Evolutionary conservation across 2,797 vertebrate genomes (phyloP).

Genomic region (Vipera ursinii): DNA sequence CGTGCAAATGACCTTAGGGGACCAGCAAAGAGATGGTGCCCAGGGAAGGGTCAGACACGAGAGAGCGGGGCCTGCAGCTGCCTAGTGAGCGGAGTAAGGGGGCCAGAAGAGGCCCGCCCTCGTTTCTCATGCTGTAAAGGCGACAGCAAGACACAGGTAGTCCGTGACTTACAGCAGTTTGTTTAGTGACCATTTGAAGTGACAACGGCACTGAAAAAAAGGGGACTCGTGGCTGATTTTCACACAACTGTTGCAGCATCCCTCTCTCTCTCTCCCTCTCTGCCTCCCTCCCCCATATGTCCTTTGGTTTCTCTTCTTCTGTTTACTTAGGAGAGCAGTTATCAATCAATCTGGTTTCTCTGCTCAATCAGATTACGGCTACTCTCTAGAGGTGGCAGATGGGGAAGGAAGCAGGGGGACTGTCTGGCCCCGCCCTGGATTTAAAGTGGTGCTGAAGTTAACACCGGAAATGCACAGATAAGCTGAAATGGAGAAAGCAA

Average conservation of each 20-base stretch:
- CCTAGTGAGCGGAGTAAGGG: not conserved
- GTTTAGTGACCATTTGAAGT: not conserved
- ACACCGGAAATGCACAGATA: not conserved
- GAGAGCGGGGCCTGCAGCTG: not conserved
- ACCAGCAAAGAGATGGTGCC: not conserved
- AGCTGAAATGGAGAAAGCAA: slow-evolving; percentile 67
- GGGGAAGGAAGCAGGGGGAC: not conserved
- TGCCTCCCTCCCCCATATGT: no score
- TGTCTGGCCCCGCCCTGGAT: not conserved
- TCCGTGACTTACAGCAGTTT: not conserved
- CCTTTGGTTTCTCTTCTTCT: not conserved
- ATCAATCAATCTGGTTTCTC: not conserved
- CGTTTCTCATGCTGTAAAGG: not conserved
- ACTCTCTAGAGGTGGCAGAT: slow-evolving; percentile 16
- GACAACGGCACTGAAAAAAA: not conserved
- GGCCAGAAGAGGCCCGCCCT: not conserved
- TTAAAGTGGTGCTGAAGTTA: slow-evolving; percentile 12
- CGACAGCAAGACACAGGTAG: not conserved
- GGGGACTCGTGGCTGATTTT: no score
- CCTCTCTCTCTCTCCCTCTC: no score
- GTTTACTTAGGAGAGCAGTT: not conserved
- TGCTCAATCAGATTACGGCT: not conserved
- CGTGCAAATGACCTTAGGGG: not conserved
- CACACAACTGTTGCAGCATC: no score
- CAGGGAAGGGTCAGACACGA: not conserved